Evolutionary conservation across 2,888 invertebrate species (phyloP), one percentile per base, ranked within the genome.

Genomic region (Agrilus mali): DNA sequence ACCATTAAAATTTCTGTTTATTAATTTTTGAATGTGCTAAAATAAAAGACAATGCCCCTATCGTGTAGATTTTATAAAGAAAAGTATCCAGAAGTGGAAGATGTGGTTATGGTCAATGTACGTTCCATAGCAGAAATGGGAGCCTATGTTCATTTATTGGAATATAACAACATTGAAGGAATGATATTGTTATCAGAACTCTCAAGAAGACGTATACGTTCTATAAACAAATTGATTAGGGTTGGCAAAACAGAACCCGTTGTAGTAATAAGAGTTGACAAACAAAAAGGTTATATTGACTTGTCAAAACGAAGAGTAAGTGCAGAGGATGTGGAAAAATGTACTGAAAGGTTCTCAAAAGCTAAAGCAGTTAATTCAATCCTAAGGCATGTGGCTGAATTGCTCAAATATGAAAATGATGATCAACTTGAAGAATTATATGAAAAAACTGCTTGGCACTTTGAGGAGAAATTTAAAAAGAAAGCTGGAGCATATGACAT

Each of bases 251-350:
- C 90, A 41, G 98, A 99, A 68, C 97, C 96, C 20, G 98, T 98
- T 13, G 96, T 98, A 38, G 98, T 99, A 45, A 97, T 98, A 65
- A 80, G 98, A 70, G 98, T 99, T 16, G 98, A 98, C 67, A 95
- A 96, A 74, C 96, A 98, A 60, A 99, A 99, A 78, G 98, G 97
- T 80, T 99, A 99, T 67, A 99, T 99, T 66, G 98, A 99, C 78
- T 77, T 99, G 57, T 98, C 97, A 49, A 99, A 99, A 71, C 80
- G 98, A 65, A 81, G 98, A 69, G 98, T 98, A 2, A 96, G 96
- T 1, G 85, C 90, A 0, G 98, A 98, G 68, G 98, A 99, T 68
- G 88, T 97, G 45, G 87, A 93, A 58, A 94, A 94, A 66, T 99
- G 98, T 67, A 97, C 96, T 59, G 97, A 98, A 64, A 80, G 97